Conservation (phyloP, 2,113 vertebrate species). For the Siniperca knerii region DNA sequence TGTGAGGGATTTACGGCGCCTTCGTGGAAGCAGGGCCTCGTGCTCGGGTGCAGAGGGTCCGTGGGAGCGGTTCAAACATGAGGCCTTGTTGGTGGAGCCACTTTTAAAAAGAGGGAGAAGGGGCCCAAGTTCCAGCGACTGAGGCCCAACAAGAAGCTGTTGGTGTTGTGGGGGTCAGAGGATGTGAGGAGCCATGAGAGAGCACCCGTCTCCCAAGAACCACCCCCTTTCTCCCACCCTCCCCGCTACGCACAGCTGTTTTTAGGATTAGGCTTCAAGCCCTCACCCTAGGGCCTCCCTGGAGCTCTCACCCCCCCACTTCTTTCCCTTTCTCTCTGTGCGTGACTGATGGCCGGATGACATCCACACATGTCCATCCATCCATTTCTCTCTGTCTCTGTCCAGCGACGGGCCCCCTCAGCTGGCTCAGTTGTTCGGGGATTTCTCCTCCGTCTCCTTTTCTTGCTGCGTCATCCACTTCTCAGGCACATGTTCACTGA, state of each 20-base stretch:
- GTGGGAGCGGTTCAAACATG: slow-evolving; percentile 5
- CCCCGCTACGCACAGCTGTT: slow-evolving; percentile 81
- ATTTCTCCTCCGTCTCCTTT: slow-evolving; percentile 63
- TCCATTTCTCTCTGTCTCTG: slow-evolving; percentile 30
- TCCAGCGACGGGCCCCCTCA: slow-evolving; percentile 59
- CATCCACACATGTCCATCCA: slow-evolving; percentile 81
- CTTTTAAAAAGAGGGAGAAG: not conserved
- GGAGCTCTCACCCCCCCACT: slow-evolving; percentile 38
- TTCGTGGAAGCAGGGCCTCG: not conserved
- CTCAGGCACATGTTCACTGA: slow-evolving; percentile 41
- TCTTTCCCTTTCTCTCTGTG: slow-evolving; percentile 32
- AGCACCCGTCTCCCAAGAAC: slow-evolving; percentile 68
- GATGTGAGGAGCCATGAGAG: slow-evolving; percentile 74
- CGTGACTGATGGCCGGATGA: slow-evolving; percentile 83
- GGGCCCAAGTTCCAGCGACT: not conserved
- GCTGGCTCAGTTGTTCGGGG: slow-evolving; percentile 66
- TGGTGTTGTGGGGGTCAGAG: slow-evolving; percentile 71
- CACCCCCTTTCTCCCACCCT: slow-evolving; percentile 20
- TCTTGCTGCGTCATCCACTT: slow-evolving; percentile 66
- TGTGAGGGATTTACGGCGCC: slow-evolving; percentile 11
- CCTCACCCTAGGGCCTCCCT: slow-evolving; percentile 60
- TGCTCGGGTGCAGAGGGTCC: slow-evolving; percentile 28
- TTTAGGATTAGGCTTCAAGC: slow-evolving; percentile 81
- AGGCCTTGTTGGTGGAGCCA: slow-evolving; percentile 9
- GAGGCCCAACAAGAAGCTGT: slow-evolving; percentile 52